Percentiles rank a stretch among this genome's conserved stretches.
phyloP scores from a whole-genome alignment of 2,888 invertebrate species.

The Caenorhabditis auriculariae region DNA sequence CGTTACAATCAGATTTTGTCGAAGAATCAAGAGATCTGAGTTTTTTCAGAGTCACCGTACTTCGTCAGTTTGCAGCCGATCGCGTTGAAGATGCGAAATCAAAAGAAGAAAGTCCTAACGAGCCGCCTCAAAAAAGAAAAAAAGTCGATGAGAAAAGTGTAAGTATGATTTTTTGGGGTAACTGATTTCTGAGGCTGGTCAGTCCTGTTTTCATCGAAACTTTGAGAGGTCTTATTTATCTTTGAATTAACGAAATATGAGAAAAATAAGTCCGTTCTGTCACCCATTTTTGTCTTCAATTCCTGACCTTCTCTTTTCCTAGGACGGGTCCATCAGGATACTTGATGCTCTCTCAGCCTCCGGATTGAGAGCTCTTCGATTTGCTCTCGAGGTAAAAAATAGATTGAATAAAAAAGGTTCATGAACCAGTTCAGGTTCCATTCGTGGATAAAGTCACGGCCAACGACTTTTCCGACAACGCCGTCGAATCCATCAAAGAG shows the following conservation, averaged over 20 bases:
- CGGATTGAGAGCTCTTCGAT: conserved; percentile 89
- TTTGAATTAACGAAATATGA: background rate
- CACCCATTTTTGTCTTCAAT: too few species aligned
- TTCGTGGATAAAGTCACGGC: conserved; percentile 52
- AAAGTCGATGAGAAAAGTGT: conserved; percentile 8
- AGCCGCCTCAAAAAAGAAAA: conserved; percentile 42
- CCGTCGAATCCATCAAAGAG: conserved; percentile 81
- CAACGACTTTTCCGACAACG: conserved; percentile 76
- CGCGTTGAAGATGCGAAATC: conserved; percentile 38
- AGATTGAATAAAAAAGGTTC: background rate
- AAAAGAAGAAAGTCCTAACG: background rate
- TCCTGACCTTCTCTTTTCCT: conserved; percentile 7
- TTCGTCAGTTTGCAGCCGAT: conserved; percentile 70
- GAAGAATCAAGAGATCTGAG: background rate
- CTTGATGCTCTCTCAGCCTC: conserved; percentile 94
- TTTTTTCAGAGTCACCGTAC: conserved; percentile 74
- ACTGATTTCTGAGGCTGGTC: background rate
- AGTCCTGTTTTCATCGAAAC: too few species aligned
- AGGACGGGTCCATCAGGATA: conserved; percentile 67
- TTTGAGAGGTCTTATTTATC: too few species aligned
- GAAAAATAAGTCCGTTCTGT: background rate
- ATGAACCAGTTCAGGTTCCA: conserved; percentile 41
- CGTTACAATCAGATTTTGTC: conserved; percentile 5
- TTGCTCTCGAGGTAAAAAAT: conserved; percentile 78
- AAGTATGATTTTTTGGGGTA: conserved; percentile 2